These are phyloP conservation scores for Ammodytes marinus DNA, from an alignment of 2,113 vertebrate genomes.

Conservation along the genomic window DNA sequence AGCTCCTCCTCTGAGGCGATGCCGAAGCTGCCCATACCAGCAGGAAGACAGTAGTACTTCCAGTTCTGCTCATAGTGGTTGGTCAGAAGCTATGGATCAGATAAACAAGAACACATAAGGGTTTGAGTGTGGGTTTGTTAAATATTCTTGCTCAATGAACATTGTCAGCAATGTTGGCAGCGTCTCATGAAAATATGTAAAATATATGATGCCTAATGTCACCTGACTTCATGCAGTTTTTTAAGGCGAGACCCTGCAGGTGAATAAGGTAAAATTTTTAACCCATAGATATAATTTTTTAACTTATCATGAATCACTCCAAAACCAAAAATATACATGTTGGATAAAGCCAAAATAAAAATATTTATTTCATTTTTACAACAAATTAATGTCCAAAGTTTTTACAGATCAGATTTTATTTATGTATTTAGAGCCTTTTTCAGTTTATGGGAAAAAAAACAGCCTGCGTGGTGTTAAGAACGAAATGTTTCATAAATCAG, in stretches of 20 bases:
- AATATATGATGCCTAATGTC: background rate
- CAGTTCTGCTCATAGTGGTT: conserved; percentile 97
- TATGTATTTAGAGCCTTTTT: too few relatives aligned
- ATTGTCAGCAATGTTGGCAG: background rate
- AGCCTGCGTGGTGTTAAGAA: too few relatives aligned
- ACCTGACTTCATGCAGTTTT: background rate
- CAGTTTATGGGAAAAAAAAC: too few relatives aligned
- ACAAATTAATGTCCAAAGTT: too few relatives aligned
- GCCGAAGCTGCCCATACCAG: conserved; percentile 92
- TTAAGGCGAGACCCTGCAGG: background rate
- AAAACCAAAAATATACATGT: too few relatives aligned
- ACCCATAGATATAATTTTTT: too few relatives aligned
- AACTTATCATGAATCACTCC: too few relatives aligned
- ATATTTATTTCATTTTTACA: too few relatives aligned
- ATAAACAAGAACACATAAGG: background rate
- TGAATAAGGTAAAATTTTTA: background rate
- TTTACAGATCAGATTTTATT: too few relatives aligned
- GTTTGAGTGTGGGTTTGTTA: background rate
- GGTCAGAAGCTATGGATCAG: conserved; percentile 89
- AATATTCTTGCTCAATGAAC: background rate
- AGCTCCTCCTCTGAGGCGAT: conserved; percentile 94
- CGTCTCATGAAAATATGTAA: background rate
- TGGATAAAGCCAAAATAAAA: too few relatives aligned
- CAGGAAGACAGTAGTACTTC: conserved; percentile 98
- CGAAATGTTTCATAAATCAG: too few relatives aligned